Evolutionary conservation across 2,113 vertebrate species (phyloP).

Genomic region (Archilochus colubris): DNA sequence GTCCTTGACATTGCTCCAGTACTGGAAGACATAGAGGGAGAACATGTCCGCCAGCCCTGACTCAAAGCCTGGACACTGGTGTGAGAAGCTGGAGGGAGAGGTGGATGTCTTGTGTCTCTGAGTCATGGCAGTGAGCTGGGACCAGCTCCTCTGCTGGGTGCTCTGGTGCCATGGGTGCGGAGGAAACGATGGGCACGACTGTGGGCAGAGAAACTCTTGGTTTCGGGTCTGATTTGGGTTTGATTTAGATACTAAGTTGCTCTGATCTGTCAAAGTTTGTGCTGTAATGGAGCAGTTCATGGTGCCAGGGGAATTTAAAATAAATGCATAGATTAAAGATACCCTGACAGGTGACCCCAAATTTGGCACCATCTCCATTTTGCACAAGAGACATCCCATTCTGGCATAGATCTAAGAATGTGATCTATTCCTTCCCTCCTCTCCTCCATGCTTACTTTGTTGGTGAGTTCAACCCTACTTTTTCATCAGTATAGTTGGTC

Average conservation of each 20-base stretch:
- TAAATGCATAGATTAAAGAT: not conserved
- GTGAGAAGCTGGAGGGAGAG: not conserved
- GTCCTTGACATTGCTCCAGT: not conserved
- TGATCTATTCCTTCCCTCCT: not conserved
- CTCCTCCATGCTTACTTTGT: not conserved
- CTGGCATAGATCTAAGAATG: not conserved
- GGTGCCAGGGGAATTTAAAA: not conserved
- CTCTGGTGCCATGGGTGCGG: not conserved
- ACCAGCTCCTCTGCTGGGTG: not conserved
- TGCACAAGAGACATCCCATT: not conserved
- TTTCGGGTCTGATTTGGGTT: not conserved
- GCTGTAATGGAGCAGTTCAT: not conserved
- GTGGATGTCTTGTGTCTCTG: not conserved
- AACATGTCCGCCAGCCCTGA: not conserved
- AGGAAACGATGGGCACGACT: fast-evolving
- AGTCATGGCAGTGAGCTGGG: not conserved
- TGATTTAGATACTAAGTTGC: not conserved
- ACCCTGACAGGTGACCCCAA: not conserved
- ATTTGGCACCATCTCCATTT: not conserved
- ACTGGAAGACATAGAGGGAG: not conserved
- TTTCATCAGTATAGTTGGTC: not conserved
- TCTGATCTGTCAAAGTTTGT: not conserved
- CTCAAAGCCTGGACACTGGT: not conserved
- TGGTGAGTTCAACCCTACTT: not conserved
- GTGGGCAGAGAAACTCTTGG: not conserved